A percentile compares a stretch with the other conserved stretches of the same genome.
Evolutionary conservation across 2,113 vertebrate genomes (phyloP).

Genomic region (Centrocercus urophasianus): DNA sequence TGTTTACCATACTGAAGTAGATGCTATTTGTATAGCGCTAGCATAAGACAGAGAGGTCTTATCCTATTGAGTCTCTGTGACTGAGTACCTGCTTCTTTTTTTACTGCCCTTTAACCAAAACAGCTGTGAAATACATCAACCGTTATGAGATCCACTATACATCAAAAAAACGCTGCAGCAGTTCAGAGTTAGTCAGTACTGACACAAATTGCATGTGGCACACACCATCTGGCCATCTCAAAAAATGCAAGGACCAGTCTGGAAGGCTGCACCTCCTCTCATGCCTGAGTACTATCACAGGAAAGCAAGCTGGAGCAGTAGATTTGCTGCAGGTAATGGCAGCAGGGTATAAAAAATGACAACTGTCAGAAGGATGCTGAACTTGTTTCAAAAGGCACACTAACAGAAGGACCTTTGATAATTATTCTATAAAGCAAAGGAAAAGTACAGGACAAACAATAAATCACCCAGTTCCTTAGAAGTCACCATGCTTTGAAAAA

Average conservation of each 20-base stretch:
- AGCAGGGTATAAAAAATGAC: constrained; percentile 53
- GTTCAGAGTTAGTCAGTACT: constrained; percentile 52
- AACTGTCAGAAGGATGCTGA: constrained; percentile 61
- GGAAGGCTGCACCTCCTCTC: constrained; percentile 14
- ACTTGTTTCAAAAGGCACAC: constrained; percentile 32
- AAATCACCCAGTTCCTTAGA: constrained; percentile 57
- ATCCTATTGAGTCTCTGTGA: neutral
- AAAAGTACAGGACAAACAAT: constrained; percentile 41
- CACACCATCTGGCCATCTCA: constrained; percentile 62
- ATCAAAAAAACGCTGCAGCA: neutral
- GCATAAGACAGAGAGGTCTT: constrained; percentile 21
- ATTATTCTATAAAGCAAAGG: constrained; percentile 53
- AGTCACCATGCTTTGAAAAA: neutral
- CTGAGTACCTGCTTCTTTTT: constrained; percentile 19
- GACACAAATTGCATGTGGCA: constrained; percentile 69
- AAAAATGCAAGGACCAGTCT: constrained; percentile 6
- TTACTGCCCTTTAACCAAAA: constrained; percentile 4
- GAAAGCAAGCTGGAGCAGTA: constrained; percentile 51
- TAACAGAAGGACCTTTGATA: constrained; percentile 43
- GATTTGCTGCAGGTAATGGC: constrained; percentile 73
- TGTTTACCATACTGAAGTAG: neutral
- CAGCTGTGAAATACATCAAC: constrained; percentile 48
- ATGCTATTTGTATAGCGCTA: neutral
- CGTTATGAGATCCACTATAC: neutral
- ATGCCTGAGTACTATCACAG: constrained; percentile 58